Evolutionary conservation across 2,888 invertebrate species (phyloP).

Genomic region (Agrochola circellaris): DNA sequence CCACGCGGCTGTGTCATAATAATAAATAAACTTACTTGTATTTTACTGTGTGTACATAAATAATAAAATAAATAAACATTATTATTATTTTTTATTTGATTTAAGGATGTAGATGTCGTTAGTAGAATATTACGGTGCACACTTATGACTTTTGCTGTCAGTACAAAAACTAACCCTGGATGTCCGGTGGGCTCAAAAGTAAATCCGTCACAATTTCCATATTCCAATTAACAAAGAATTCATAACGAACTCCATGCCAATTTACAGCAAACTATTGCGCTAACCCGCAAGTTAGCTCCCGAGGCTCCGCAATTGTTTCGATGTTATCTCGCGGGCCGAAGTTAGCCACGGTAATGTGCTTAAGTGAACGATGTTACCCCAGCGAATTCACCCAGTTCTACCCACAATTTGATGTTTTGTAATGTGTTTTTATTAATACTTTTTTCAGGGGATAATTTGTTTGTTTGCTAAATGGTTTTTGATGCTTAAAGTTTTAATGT

Average conservation of each 20-base stretch:
- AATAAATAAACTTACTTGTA: no score
- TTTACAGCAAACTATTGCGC: conserved; percentile 78
- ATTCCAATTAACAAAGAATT: conserved; percentile 76
- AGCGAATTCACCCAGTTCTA: conserved; percentile 84
- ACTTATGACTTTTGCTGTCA: not conserved
- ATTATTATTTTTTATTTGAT: no score
- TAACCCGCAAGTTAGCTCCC: conserved; percentile 82
- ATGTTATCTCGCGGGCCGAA: conserved; percentile 78
- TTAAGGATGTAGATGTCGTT: not conserved
- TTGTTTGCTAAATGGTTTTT: conserved; percentile 57
- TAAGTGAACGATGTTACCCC: conserved; percentile 90
- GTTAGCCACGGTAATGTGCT: conserved; percentile 82
- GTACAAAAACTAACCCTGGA: not conserved
- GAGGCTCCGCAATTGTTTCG: conserved; percentile 85
- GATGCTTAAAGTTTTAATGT: conserved; percentile 43
- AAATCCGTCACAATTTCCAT: conserved; percentile 58
- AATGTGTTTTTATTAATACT: conserved; percentile 73
- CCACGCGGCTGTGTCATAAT: not conserved
- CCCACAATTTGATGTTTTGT: conserved; percentile 80
- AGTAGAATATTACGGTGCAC: not conserved
- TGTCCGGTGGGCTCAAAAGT: conserved; percentile 20
- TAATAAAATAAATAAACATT: no score
- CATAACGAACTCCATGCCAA: conserved; percentile 78
- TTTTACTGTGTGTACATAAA: no score
- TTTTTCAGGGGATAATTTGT: conserved; percentile 64